Conservation (phyloP, 2,797 vertebrate genomes). For the Amazona finschi region DNA sequence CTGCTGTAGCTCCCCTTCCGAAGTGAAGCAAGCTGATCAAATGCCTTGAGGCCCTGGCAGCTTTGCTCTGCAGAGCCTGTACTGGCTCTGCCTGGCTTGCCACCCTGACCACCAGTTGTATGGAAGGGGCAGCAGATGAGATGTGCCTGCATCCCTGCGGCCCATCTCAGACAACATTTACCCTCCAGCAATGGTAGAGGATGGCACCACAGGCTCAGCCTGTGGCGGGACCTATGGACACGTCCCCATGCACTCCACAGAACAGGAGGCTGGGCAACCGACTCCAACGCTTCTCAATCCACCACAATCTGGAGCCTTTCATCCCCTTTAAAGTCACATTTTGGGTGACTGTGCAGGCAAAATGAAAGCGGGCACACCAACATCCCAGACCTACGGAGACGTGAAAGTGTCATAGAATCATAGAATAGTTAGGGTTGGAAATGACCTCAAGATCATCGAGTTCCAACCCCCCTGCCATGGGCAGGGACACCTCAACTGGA, state of each 20-base stretch:
- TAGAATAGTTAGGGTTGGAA: too few relatives aligned
- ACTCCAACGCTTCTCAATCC: neutral
- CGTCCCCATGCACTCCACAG: accelerated
- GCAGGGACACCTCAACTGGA: neutral
- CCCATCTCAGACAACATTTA: accelerated
- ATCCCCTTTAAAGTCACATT: neutral
- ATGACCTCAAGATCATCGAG: too few relatives aligned
- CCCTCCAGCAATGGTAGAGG: neutral
- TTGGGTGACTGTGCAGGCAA: neutral
- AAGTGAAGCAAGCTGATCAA: neutral
- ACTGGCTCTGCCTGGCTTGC: neutral
- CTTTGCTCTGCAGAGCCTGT: neutral
- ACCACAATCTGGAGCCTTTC: neutral
- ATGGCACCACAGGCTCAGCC: neutral
- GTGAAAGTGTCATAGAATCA: neutral
- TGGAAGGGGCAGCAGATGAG: neutral
- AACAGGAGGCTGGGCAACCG: neutral
- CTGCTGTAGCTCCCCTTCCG: neutral
- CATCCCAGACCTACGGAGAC: accelerated
- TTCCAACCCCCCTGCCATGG: too few relatives aligned
- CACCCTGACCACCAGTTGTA: accelerated
- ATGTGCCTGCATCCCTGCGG: neutral
- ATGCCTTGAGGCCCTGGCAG: neutral
- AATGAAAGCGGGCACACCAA: accelerated
- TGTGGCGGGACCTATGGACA: accelerated